These are phyloP conservation scores for Thymelicus acteon DNA, from an alignment of 2,888 invertebrate genomes.

Conservation along the genomic window DNA sequence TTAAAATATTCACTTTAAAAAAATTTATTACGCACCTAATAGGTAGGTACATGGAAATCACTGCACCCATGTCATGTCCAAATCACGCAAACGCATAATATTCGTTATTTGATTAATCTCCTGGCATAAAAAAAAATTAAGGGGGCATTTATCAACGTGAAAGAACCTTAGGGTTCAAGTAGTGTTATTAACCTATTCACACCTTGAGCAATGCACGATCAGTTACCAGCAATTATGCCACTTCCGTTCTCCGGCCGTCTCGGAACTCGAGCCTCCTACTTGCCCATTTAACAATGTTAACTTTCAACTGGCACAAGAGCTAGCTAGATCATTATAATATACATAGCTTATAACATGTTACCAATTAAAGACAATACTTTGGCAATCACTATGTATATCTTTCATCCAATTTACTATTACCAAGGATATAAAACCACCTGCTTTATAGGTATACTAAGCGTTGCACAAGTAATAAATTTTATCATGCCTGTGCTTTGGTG, in stretches of 20 bases:
- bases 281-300: constrained; percentile 9
- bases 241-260: constrained; percentile 61
- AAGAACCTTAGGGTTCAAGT: constrained; percentile 74
- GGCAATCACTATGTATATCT: too few relatives aligned
- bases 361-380: too few relatives aligned
- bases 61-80: not conserved
- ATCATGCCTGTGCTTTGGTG: too few relatives aligned
- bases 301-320: constrained; percentile 1
- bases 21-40: too few relatives aligned
- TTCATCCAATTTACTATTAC: too few relatives aligned
- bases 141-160: constrained; percentile 48
- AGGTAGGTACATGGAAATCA: too few relatives aligned
- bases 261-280: not conserved
- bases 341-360: not conserved
- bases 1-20: too few relatives aligned
- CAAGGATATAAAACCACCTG: too few relatives aligned
- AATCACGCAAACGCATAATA: constrained; percentile 2
- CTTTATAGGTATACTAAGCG: too few relatives aligned
- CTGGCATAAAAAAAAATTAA: not conserved
- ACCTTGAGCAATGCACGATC: constrained; percentile 75
- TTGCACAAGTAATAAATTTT: too few relatives aligned
- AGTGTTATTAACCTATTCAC: constrained; percentile 82
- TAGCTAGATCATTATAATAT: not conserved
- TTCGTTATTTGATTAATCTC: not conserved
- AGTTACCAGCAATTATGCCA: constrained; percentile 75